Evolutionary conservation across 2,113 vertebrate species (phyloP), one percentile per base, ranked within the genome.

Genomic region (Gavialis gangeticus): DNA sequence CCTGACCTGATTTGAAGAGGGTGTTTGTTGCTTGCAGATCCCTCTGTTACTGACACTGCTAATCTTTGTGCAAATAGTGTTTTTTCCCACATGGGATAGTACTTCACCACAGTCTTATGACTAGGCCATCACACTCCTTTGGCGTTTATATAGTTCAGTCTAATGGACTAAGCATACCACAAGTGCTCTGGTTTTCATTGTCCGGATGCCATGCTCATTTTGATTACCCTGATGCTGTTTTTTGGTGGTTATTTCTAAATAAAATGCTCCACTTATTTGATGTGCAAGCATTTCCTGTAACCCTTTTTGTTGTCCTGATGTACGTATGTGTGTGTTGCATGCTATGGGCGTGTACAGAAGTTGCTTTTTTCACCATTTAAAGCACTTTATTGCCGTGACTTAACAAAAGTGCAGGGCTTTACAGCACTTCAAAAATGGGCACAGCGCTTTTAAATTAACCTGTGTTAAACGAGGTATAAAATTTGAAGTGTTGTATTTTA

Each of bases 201-300:
- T 83, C 22, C 66, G 83, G 80, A 80, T 92, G 34, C 87, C 83
- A 59, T 56, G 6, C 60, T 82, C 90, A 89, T 0, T 64, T 75
- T 89, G 66, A 82, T 82, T 89, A 77, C 89, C 58, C 76, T 10
- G 57, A 82, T 46, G 46, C 46, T 46, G 60, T 90, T 94, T 90
- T 86, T 28, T 12, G 91, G 67, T 90, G 78, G 25, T 80, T 66
- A n/a, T 92, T 75, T 28, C 85, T 91, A 77, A 57, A 37, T 55
- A 18, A 55, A 27, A 14, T 27, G 9, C 15, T 55, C 46, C 37
- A 17, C 27, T 75, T 55, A 55, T 17, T 5, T 54, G 73, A 75
- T 15, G 25, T 54, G 24, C 24, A 54, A 75, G 37, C 13, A 46
- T 4, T 46, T 27, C 8, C 37, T 27, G 37, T 75, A 54, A 7